phyloP scores from a whole-genome alignment of 2,113 vertebrate species.

The Hydropotes inermis region DNA sequence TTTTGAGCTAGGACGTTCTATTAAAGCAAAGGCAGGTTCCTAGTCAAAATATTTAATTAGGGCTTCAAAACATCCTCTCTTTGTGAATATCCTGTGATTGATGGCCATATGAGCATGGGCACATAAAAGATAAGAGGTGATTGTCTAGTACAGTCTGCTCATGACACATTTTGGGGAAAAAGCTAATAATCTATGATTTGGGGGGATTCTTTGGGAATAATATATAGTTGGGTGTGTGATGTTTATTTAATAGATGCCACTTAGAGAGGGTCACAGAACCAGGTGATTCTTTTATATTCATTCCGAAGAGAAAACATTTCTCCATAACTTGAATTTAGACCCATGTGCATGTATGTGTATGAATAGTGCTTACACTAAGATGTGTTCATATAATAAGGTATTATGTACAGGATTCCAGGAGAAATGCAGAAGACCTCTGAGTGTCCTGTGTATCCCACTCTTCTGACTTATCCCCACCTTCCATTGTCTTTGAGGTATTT shows the following conservation, averaged over 20 bases:
- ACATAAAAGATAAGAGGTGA: not conserved
- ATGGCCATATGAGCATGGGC: not conserved
- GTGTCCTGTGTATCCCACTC: not conserved
- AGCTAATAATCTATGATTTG: not conserved
- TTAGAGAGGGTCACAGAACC: not conserved
- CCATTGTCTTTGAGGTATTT: not conserved
- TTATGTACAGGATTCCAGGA: not conserved
- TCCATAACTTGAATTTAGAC: not conserved
- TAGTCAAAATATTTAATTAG: slow-evolving; percentile 46
- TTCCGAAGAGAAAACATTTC: not conserved
- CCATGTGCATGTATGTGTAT: not conserved
- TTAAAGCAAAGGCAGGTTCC: slow-evolving; percentile 41
- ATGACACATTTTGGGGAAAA: not conserved
- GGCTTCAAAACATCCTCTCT: not conserved
- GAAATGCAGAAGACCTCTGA: not conserved
- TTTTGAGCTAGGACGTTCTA: not conserved
- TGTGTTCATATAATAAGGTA: not conserved
- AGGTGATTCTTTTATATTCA: not conserved
- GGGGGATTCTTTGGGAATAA: not conserved
- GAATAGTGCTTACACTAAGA: not conserved
- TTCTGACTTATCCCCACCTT: not conserved
- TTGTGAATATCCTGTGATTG: not conserved
- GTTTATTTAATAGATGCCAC: not conserved
- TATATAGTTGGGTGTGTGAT: not conserved
- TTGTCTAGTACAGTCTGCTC: not conserved